A percentile compares a stretch with the other conserved stretches of the same genome.
These are phyloP conservation scores for Xiphophorus birchmanni DNA, from an alignment of 2,797 vertebrate species.

Conservation along the genomic window DNA sequence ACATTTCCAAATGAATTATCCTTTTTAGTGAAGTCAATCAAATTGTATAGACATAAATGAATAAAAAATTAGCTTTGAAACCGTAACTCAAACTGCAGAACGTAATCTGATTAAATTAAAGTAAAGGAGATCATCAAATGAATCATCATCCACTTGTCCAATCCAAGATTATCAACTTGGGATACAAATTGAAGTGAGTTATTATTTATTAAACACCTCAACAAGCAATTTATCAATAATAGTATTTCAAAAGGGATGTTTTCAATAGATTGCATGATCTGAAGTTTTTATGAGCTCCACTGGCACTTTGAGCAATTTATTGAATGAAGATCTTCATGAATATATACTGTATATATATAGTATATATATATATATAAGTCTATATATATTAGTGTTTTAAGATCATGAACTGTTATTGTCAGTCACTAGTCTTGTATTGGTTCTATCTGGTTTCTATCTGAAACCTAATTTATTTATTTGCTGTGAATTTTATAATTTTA, in stretches of 20 bases:
- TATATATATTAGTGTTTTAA: no score
- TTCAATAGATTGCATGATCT: not conserved
- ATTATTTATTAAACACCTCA: slow-evolving; percentile 3
- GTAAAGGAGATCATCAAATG: slow-evolving; percentile 25
- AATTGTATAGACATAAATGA: slow-evolving; percentile 60
- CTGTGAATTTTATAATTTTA: not conserved
- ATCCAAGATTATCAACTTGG: slow-evolving; percentile 6
- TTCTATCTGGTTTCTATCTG: not conserved
- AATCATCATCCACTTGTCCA: slow-evolving; percentile 21
- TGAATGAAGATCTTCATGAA: not conserved
- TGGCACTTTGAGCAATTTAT: not conserved
- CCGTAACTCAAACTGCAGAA: slow-evolving; percentile 42
- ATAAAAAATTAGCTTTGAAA: not conserved
- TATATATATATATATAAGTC: no score
- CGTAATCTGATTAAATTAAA: slow-evolving; percentile 36
- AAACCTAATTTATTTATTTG: not conserved
- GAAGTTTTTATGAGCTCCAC: not conserved
- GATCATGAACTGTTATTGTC: not conserved
- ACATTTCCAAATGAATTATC: slow-evolving; percentile 46
- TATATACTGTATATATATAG: no score
- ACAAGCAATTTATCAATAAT: not conserved
- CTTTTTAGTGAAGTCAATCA: slow-evolving; percentile 51
- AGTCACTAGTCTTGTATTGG: not conserved
- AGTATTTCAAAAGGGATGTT: not conserved
- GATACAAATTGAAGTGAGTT: slow-evolving; percentile 10